Conservation (phyloP, 2,888 invertebrate species). For the Lottia scabra region DNA sequence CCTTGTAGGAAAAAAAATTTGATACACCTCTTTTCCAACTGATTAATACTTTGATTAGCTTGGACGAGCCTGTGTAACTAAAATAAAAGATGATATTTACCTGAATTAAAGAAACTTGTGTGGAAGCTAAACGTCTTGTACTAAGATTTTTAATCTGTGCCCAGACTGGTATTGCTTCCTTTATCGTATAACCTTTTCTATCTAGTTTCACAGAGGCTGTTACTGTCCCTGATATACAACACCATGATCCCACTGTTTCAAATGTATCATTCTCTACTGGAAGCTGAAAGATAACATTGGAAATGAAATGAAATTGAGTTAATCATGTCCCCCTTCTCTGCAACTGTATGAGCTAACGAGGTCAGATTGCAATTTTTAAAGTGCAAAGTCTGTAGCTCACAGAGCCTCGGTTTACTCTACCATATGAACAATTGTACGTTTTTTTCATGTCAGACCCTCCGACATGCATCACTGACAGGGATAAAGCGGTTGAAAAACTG, state of each 20-base stretch:
- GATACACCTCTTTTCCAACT: too few species aligned
- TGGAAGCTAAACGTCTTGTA: conserved; percentile 53
- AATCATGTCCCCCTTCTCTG: too few species aligned
- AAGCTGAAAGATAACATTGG: conserved; percentile 35
- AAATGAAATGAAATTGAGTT: too few species aligned
- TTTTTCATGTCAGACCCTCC: too few species aligned
- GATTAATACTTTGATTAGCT: conserved; percentile 2
- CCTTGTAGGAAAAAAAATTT: too few species aligned
- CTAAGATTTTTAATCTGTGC: conserved; percentile 62
- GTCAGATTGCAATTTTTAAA: too few species aligned
- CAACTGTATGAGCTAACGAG: too few species aligned
- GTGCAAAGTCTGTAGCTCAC: too few species aligned
- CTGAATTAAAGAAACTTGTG: conserved; percentile 61
- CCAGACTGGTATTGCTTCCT: conserved; percentile 61
- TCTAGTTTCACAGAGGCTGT: conserved; percentile 57
- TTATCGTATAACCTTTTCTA: conserved; percentile 56
- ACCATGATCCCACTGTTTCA: conserved; percentile 61
- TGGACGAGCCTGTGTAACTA: background rate
- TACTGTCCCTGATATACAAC: conserved; percentile 60
- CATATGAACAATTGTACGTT: too few species aligned
- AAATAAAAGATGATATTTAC: conserved; percentile 30
- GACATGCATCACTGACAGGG: too few species aligned
- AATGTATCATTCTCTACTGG: conserved; percentile 63
- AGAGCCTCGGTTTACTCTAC: too few species aligned
- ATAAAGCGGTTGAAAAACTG: too few species aligned